Conservation (phyloP, 2,113 vertebrate genomes). For the Heloderma charlesbogerti region DNA sequence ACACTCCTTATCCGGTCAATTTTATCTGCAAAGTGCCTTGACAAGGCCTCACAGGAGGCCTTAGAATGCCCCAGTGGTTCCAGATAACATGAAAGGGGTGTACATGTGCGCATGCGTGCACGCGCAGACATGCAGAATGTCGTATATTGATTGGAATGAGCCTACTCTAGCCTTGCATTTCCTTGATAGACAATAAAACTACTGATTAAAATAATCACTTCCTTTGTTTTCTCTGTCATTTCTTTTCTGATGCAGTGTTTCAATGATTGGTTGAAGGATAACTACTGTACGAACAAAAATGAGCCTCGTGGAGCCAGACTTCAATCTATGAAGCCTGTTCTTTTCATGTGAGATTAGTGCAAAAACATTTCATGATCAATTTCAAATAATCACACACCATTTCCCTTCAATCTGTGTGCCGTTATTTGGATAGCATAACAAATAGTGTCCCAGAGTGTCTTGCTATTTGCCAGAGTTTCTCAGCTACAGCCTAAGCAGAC, state of each 20-base stretch:
- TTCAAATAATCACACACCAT: conserved; percentile 35
- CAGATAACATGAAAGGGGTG: too few species aligned
- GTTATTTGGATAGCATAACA: conserved; percentile 35
- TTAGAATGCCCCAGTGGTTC: too few species aligned
- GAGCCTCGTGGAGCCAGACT: neutral
- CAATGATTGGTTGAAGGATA: neutral
- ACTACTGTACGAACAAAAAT: neutral
- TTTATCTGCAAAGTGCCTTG: too few species aligned
- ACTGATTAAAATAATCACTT: neutral
- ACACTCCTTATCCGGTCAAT: too few species aligned
- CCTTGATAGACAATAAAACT: neutral
- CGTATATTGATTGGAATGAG: neutral
- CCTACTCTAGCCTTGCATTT: neutral
- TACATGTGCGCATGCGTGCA: too few species aligned
- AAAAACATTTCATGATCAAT: conserved; percentile 33
- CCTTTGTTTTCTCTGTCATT: neutral
- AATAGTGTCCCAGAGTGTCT: neutral
- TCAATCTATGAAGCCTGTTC: neutral
- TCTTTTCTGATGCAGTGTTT: neutral
- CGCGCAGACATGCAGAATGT: too few species aligned
- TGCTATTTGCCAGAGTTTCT: neutral
- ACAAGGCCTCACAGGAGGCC: too few species aligned
- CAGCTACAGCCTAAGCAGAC: neutral
- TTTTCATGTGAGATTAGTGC: conserved; percentile 27
- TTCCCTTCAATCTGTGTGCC: conserved; percentile 38